Conservation (phyloP, 2,113 vertebrate genomes). For the Triplophysa rosa region DNA sequence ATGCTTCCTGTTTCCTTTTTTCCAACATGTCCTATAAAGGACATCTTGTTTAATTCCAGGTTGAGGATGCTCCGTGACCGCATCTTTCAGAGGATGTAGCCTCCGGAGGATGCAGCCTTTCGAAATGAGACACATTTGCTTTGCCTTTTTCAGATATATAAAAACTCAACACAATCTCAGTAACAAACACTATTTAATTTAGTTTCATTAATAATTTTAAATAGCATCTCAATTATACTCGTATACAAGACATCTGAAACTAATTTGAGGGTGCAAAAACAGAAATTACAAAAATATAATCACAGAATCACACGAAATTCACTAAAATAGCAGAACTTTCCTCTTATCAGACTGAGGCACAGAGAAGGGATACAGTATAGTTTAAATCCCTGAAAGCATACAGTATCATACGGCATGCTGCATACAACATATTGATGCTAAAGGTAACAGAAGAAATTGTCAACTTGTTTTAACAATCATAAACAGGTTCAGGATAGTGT, state of each 20-base stretch:
- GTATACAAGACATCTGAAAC: constrained; percentile 66
- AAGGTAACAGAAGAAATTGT: background rate
- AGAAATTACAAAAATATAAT: constrained; percentile 50
- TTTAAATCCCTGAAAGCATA: constrained; percentile 19
- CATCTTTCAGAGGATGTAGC: too few relatives aligned
- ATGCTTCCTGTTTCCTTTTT: too few relatives aligned
- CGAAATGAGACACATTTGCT: too few relatives aligned
- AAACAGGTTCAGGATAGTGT: background rate
- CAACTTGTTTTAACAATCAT: background rate
- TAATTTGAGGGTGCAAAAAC: constrained; percentile 41
- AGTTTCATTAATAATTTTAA: constrained; percentile 50
- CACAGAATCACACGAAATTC: constrained; percentile 25
- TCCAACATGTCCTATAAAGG: too few relatives aligned
- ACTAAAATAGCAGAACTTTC: constrained; percentile 45
- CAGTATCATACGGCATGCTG: background rate
- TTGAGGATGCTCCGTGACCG: too few relatives aligned
- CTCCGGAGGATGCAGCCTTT: too few relatives aligned
- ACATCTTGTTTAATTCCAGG: too few relatives aligned
- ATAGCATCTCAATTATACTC: constrained; percentile 50
- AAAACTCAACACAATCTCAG: background rate
- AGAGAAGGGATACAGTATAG: constrained; percentile 54
- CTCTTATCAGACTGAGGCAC: constrained; percentile 61
- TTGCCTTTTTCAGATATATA: background rate
- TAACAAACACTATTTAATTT: constrained; percentile 56
- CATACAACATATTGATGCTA: constrained; percentile 24